These are phyloP conservation scores for Microplitis demolitor DNA, from an alignment of 1,140 invertebrate species.

Conservation along the genomic window DNA sequence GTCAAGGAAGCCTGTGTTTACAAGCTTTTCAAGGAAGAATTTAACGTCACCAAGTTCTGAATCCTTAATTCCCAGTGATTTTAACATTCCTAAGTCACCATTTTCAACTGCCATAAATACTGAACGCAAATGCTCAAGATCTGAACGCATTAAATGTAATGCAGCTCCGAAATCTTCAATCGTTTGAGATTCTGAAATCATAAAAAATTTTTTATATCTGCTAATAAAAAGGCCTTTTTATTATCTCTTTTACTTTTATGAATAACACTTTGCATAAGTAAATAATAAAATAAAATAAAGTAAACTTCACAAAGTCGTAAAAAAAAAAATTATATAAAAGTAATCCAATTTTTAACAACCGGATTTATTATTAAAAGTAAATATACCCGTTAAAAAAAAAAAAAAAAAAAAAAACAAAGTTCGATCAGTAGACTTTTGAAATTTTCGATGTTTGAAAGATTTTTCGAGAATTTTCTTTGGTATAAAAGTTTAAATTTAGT, in stretches of 20 bases:
- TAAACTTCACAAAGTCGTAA: too few species aligned
- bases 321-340: too few species aligned
- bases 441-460: too few species aligned
- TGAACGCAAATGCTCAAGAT: conserved; percentile 88
- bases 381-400: too few species aligned
- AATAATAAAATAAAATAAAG: too few species aligned
- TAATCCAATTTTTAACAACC: too few species aligned
- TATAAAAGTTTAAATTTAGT: neutral
- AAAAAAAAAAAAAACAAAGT: too few species aligned
- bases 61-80: conserved; percentile 92
- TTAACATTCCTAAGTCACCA: conserved; percentile 90
- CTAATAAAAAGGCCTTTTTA: neutral
- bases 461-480: too few species aligned
- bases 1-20: conserved; percentile 95
- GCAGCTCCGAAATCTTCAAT: conserved; percentile 92
- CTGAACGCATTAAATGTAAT: conserved; percentile 82
- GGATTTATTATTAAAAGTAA: too few species aligned
- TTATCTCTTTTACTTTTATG: too few species aligned
- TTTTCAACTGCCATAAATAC: conserved; percentile 97
- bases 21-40: conserved; percentile 95
- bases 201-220: conserved; percentile 16
- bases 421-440: too few species aligned
- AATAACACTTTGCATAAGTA: too few species aligned
- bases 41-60: conserved; percentile 96
- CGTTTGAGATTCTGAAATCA: conserved; percentile 87